Evolutionary conservation across 2,797 vertebrate genomes (phyloP), one percentile per base, ranked within the genome.

Genomic region (Gallirallus australis): DNA sequence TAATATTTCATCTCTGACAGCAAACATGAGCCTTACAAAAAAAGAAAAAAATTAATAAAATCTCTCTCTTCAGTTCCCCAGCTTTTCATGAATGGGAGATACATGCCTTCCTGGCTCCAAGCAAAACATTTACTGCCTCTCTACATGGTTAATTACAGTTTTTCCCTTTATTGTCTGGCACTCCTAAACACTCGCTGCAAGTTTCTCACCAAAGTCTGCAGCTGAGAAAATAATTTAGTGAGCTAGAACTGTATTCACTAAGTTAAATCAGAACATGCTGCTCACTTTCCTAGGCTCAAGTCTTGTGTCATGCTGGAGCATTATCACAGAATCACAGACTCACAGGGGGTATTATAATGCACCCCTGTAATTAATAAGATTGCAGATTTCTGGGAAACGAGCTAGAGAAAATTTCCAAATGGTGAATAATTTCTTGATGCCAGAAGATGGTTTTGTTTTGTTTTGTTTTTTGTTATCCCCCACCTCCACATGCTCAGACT

Each of bases 1-100:
- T 68, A 27, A 50, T 93, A 78, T 92, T 96, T 96, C 54, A 72
- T 57, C 73, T 84, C 75, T 89, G 85, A 83, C 60, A 61, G 75
- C 21, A 85, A 90, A 84, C 71, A 56, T 23, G 71, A 60, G 8
- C 72, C 53, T 75, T 45, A 69, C 13, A 0, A n/a, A 69, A 42
- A 72, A 70, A 56, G 54, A 27, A 35, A 64, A 19, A 31, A 64
- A 37, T 37, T 42, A 42, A 42, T 42, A 42, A 42, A 42, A 42
- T 18, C 16, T 23, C 40, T 16, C n/a, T 65, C 23, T 81, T 71
- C 54, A 39, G 20, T 90, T 83, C 52, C 14, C 14, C 37, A 40
- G 64, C 40, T 87, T 89, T 92, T 84, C 54, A 40, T 68, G 69
- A 91, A 90, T 35, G 52, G 54, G 42, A 92, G 66, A 35, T 69